Conservation (phyloP, 2,113 vertebrate genomes). For the Phoxinus phoxinus region DNA sequence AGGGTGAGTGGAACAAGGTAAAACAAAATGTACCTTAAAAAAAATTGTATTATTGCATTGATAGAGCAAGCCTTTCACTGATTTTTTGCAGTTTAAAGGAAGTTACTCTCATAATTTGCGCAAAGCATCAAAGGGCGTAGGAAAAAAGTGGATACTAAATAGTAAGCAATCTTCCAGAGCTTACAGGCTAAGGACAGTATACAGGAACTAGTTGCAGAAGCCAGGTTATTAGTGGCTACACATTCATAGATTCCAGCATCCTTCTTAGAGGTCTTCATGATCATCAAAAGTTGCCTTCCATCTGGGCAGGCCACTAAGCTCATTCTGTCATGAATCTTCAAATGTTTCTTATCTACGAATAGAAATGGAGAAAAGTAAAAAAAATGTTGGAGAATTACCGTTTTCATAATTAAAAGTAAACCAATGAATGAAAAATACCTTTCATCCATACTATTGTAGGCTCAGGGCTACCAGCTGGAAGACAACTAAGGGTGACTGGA, state of each 20-base stretch:
- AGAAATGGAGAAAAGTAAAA: neutral
- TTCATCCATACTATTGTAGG: constrained; percentile 90
- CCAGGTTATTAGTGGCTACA: constrained; percentile 85
- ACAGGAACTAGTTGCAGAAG: constrained; percentile 88
- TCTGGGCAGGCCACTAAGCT: constrained; percentile 86
- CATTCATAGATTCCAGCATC: constrained; percentile 91
- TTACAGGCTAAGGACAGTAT: constrained; percentile 88
- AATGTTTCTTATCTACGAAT: constrained; percentile 81
- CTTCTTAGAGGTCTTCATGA: constrained; percentile 78
- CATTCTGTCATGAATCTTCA: constrained; percentile 77
- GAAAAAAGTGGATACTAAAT: neutral
- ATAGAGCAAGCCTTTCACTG: no score
- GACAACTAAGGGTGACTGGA: constrained; percentile 87
- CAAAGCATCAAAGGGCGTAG: no score
- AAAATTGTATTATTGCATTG: no score
- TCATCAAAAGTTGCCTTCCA: constrained; percentile 87
- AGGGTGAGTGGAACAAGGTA: no score
- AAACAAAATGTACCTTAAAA: no score
- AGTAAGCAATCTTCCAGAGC: constrained; percentile 55
- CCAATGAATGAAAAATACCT: constrained; percentile 72
- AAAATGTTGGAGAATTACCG: neutral
- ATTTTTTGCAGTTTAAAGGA: no score
- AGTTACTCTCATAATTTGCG: no score
- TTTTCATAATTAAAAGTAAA: neutral
- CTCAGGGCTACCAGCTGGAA: constrained; percentile 87